A percentile compares a stretch with the other conserved stretches of the same genome.
These are phyloP conservation scores for Lagopus leucura DNA, from an alignment of 2,113 vertebrate genomes.

Conservation along the genomic window DNA sequence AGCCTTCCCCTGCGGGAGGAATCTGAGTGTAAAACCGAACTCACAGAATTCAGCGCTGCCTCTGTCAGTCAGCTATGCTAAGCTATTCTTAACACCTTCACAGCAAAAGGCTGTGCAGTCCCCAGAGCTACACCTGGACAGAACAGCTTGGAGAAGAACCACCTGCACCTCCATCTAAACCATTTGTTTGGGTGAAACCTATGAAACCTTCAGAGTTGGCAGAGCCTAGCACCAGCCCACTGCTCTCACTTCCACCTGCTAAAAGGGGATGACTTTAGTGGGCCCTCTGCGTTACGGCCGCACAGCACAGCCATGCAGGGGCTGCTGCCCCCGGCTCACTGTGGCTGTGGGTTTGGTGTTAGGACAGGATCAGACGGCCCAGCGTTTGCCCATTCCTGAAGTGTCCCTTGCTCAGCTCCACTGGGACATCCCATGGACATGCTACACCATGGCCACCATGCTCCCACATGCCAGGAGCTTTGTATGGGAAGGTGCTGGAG, in stretches of 20 bases:
- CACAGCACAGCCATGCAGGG: rapidly evolving
- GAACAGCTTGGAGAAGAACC: neutral
- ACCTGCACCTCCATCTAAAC: neutral
- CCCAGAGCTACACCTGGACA: neutral
- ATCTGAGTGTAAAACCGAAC: neutral
- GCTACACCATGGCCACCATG: rapidly evolving
- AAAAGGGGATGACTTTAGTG: rapidly evolving
- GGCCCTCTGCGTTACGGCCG: rapidly evolving
- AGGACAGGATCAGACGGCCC: neutral
- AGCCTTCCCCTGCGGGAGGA: neutral
- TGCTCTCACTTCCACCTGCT: neutral
- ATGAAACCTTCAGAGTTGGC: rapidly evolving
- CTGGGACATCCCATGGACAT: neutral
- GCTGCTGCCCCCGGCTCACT: too few species aligned
- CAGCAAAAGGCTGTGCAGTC: neutral
- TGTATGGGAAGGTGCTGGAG: neutral
- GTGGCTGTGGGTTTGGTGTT: rapidly evolving
- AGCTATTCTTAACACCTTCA: neutral
- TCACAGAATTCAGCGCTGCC: neutral
- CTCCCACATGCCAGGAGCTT: neutral
- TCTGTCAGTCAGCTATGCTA: neutral
- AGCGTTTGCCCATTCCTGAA: neutral
- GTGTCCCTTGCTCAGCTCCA: neutral
- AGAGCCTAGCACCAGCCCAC: rapidly evolving
- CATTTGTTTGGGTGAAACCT: neutral